phyloP scores from a whole-genome alignment of 2,113 vertebrate genomes.

The Larimichthys polyactis region DNA sequence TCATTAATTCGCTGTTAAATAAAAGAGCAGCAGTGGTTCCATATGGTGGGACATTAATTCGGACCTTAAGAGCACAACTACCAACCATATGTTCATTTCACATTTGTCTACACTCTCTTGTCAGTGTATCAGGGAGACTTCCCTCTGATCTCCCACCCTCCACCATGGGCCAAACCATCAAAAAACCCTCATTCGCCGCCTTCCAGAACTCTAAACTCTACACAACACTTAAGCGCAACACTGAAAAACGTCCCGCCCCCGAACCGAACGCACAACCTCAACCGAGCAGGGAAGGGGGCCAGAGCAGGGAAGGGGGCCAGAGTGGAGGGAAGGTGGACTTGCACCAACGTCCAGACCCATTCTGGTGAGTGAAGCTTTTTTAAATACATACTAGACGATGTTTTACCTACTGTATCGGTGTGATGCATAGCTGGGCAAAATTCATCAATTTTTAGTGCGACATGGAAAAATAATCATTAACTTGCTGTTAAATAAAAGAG shows the following conservation, averaged over 20 bases:
- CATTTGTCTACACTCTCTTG: slow-evolving; percentile 9
- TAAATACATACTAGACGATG: background rate
- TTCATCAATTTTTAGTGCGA: background rate
- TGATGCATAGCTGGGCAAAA: accelerated
- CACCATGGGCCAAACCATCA: slow-evolving; percentile 62
- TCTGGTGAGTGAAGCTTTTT: slow-evolving; percentile 53
- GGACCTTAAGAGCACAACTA: slow-evolving; percentile 1
- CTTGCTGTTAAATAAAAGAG: background rate
- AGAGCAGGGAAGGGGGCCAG: slow-evolving; percentile 34
- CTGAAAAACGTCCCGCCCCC: background rate
- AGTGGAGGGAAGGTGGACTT: slow-evolving; percentile 34
- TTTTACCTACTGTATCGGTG: background rate
- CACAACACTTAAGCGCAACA: slow-evolving; percentile 33
- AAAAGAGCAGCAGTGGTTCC: background rate
- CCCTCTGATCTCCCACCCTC: slow-evolving; percentile 57
- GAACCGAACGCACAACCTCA: background rate
- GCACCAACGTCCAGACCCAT: slow-evolving; percentile 43
- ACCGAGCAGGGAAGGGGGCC: slow-evolving; percentile 40
- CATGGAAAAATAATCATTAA: background rate
- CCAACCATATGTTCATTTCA: slow-evolving; percentile 1
- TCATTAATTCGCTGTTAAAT: background rate
- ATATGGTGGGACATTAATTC: slow-evolving; percentile 7
- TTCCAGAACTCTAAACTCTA: slow-evolving; percentile 33
- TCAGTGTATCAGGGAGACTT: slow-evolving; percentile 79
- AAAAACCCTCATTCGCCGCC: slow-evolving; percentile 21